Percentiles rank a stretch among this genome's conserved stretches.
Conservation (phyloP, 2,797 vertebrate species). For the Galago senegalensis region DNA sequence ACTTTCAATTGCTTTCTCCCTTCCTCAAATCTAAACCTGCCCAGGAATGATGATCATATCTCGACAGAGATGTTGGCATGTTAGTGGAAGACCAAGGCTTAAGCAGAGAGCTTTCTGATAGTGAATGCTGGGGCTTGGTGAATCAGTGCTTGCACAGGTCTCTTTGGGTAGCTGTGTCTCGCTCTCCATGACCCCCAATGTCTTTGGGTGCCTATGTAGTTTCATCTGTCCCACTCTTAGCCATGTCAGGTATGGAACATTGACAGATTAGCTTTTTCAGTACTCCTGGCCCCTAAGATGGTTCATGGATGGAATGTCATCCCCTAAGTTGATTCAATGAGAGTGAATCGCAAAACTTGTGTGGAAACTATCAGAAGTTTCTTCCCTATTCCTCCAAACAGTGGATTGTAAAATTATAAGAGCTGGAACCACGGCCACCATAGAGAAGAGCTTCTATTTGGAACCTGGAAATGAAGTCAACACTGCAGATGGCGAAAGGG, state of each 20-base stretch:
- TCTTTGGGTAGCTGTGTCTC: background rate
- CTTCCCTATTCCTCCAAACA: background rate
- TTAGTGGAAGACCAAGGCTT: background rate
- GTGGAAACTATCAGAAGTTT: background rate
- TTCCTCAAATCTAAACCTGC: background rate
- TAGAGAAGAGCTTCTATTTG: constrained; percentile 16
- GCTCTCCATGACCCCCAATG: background rate
- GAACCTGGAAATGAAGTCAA: constrained; percentile 48
- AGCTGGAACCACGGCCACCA: background rate
- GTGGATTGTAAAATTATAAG: background rate
- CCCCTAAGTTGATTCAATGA: background rate
- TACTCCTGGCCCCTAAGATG: background rate
- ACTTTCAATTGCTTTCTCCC: background rate
- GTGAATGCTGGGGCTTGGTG: background rate
- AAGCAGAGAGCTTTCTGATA: background rate
- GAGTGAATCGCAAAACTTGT: background rate
- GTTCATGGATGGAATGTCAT: background rate
- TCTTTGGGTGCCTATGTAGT: background rate
- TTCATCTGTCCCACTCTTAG: background rate
- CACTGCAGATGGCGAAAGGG: background rate
- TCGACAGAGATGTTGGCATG: background rate
- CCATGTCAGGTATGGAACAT: background rate
- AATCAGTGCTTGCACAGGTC: background rate
- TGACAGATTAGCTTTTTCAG: background rate
- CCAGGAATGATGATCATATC: background rate